phyloP scores from a whole-genome alignment of 2,888 invertebrate genomes.

The Tenodera sinensis region DNA sequence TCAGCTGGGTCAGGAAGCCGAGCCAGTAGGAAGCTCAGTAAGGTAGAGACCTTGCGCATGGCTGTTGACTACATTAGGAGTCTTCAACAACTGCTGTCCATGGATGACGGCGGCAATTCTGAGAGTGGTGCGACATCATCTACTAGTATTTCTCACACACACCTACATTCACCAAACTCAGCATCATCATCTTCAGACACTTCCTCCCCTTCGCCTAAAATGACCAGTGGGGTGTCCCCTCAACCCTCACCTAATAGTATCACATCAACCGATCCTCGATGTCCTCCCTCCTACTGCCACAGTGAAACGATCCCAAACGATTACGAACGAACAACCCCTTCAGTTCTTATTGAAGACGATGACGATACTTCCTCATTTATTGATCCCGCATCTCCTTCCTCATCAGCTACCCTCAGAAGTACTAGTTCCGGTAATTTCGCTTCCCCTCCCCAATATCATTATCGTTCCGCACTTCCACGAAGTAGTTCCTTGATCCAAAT shows the following conservation, averaged over 20 bases:
- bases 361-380: slow-evolving; percentile 36
- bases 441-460: background rate
- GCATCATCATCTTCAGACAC: background rate
- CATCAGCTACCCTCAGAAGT: background rate
- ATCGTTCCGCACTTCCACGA: background rate
- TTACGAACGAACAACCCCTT: background rate
- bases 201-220: slow-evolving; percentile 8
- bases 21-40: slow-evolving; percentile 71
- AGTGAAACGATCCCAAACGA: background rate
- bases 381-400: slow-evolving; percentile 38
- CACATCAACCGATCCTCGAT: background rate
- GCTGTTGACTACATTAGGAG: slow-evolving; percentile 87
- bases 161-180: background rate
- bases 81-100: slow-evolving; percentile 69
- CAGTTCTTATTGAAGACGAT: slow-evolving; percentile 41
- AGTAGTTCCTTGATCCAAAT: background rate
- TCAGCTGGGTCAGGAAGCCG: slow-evolving; percentile 46
- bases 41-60: slow-evolving; percentile 85
- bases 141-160: background rate
- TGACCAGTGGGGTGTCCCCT: background rate
- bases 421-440: background rate
- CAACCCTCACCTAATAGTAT: background rate
- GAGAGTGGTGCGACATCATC: background rate
- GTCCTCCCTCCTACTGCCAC: background rate
- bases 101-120: slow-evolving; percentile 50